Percentiles rank a stretch among this genome's conserved stretches.
Conservation (phyloP, 1,140 invertebrate species). For the Drosophila melanogaster region DNA sequence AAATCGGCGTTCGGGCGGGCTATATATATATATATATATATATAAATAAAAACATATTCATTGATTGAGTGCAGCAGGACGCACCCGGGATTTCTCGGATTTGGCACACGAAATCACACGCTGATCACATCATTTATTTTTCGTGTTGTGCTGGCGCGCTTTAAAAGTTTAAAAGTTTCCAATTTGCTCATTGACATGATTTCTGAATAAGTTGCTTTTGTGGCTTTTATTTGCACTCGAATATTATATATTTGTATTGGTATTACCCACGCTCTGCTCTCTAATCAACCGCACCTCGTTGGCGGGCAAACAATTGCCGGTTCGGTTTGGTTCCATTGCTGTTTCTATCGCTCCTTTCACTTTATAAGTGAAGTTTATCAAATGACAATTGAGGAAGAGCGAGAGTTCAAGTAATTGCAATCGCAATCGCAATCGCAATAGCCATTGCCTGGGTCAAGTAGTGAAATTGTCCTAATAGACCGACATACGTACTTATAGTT, state of each 20-base stretch:
- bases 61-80: slow-evolving; percentile 13
- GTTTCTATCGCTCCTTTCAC: slow-evolving; percentile 70
- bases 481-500: neutral
- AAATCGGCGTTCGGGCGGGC: no score
- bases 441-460: slow-evolving; percentile 53
- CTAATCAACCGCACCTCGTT: slow-evolving; percentile 59
- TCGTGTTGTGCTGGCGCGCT: slow-evolving; percentile 10
- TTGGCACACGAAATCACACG: slow-evolving; percentile 3
- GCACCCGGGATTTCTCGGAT: slow-evolving; percentile 8
- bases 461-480: slow-evolving; percentile 75
- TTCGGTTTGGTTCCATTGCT: slow-evolving; percentile 9
- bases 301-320: slow-evolving; percentile 35
- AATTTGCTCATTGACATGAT: slow-evolving; percentile 75
- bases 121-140: neutral
- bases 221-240: slow-evolving; percentile 4
- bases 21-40: no score
- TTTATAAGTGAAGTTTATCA: slow-evolving; percentile 71
- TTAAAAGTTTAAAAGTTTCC: slow-evolving; percentile 59
- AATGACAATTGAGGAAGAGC: slow-evolving; percentile 77
- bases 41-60: neutral
- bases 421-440: neutral
- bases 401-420: slow-evolving; percentile 69
- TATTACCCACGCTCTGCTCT: slow-evolving; percentile 50
- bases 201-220: slow-evolving; percentile 39
- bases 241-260: slow-evolving; percentile 3